Percentiles rank a stretch among this genome's conserved stretches.
These are phyloP conservation scores for Atrichornis clamosus DNA, from an alignment of 2,113 vertebrate genomes.

Conservation along the genomic window DNA sequence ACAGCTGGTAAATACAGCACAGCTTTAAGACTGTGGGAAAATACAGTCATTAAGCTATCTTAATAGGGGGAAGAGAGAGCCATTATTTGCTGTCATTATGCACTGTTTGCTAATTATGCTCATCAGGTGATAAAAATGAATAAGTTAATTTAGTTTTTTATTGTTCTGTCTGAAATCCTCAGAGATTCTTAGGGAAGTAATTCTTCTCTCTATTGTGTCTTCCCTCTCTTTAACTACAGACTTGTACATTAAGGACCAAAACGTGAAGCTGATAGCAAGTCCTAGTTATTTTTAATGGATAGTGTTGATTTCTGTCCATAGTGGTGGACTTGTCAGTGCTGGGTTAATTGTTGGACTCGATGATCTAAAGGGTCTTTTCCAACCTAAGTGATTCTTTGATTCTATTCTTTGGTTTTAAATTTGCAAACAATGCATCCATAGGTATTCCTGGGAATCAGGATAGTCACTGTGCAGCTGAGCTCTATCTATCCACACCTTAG, in stretches of 20 bases:
- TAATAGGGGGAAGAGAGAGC: conserved; percentile 61
- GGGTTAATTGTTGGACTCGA: not conserved
- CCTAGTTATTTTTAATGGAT: not conserved
- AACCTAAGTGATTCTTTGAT: not conserved
- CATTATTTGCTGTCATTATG: conserved; percentile 75
- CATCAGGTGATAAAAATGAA: conserved; percentile 66
- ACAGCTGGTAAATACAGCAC: not conserved
- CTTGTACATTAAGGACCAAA: not conserved
- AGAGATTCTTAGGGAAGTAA: conserved; percentile 36
- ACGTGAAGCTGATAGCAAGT: not conserved
- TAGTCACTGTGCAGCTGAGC: not conserved
- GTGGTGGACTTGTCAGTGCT: not conserved
- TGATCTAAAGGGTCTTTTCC: not conserved
- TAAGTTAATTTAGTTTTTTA: conserved; percentile 58
- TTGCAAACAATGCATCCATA: not conserved
- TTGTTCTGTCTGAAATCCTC: conserved; percentile 46
- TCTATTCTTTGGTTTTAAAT: not conserved
- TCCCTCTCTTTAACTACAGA: not conserved
- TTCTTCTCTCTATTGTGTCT: not conserved
- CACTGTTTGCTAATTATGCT: conserved; percentile 72
- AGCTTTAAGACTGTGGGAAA: conserved; percentile 55
- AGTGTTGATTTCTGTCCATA: not conserved
- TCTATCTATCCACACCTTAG: not conserved
- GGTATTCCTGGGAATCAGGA: not conserved
- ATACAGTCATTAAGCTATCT: conserved; percentile 66